Percentiles rank a stretch among this genome's conserved stretches.
Evolutionary conservation across 2,888 invertebrate species (phyloP).

Genomic region (Macaria liturata): DNA sequence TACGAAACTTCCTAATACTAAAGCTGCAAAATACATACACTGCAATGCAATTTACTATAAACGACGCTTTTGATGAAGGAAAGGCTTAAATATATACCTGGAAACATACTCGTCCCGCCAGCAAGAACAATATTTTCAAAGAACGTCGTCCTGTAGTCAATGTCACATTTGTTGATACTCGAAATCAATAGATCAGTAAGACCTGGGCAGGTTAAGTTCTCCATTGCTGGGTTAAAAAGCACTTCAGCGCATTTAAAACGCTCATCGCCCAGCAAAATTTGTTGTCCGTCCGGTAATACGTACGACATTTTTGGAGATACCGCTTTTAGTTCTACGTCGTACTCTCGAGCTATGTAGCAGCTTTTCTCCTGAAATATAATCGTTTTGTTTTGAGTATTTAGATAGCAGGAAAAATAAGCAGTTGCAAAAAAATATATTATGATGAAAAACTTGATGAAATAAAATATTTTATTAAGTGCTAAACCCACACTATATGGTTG

Average conservation of each 20-base stretch:
- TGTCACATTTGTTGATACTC: conserved; percentile 85
- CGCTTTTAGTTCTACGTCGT: conserved; percentile 41
- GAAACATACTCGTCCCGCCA: conserved; percentile 94
- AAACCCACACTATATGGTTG: too few relatives aligned
- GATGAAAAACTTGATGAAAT: too few relatives aligned
- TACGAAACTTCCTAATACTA: too few relatives aligned
- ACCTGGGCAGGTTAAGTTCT: conserved; percentile 89
- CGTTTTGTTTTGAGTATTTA: too few relatives aligned
- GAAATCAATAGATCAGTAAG: conserved; percentile 85
- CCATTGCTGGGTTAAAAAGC: conserved; percentile 91
- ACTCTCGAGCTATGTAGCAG: conserved; percentile 59
- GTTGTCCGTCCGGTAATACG: conserved; percentile 93
- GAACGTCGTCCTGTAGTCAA: conserved; percentile 92
- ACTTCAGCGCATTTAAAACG: conserved; percentile 93
- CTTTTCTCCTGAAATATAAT: conserved; percentile 50
- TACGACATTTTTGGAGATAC: conserved; percentile 82
- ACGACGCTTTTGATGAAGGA: too few relatives aligned
- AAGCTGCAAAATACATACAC: too few relatives aligned
- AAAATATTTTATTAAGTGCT: too few relatives aligned
- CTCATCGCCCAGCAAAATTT: conserved; percentile 90
- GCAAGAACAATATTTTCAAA: conserved; percentile 94
- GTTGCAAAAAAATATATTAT: too few relatives aligned
- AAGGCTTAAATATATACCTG: conserved; percentile 57
- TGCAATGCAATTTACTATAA: too few relatives aligned
- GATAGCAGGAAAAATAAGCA: too few relatives aligned